Evolutionary conservation across 2,797 vertebrate genomes (phyloP), one percentile per base, ranked within the genome.

Genomic region (Helicolenus hilgendorfi): DNA sequence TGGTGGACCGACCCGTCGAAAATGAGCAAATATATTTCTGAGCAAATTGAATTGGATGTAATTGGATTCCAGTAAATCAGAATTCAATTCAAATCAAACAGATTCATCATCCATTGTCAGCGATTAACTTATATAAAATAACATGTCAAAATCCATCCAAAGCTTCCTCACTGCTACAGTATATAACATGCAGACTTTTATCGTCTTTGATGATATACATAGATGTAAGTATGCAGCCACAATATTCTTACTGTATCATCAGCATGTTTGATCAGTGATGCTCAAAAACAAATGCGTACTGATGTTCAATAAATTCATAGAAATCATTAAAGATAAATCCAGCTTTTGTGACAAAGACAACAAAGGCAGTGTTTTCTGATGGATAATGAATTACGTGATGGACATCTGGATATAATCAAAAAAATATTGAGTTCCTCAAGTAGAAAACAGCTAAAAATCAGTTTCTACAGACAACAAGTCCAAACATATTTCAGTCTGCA

Each of bases 401-500:
- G 64, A 41, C 49, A 4, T 53, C 20, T 60, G 22, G 33, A 78
- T 13, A 11, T 31, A n/a, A 63, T 59, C 1, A 77, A 31, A 64
- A 22, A n/a, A 62, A 67, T 4, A 45, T 5, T 7, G 1, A 27
- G 7, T 49, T 65, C 24, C 1, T 67, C 36, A 26, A 26, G 11
- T 31, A 56, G 24, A 77, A 41, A 69, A 59, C 10, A 26, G 5
- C 20, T 22, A 41, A 35, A 71, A 56, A 49, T 45, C 15, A 1
- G 11, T 77, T 77, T 64, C 20, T 11, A 65, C 13, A 36, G 31
- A 76, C 26, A 33, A 41, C 45, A 69, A 70, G 9, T 77, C 53
- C 5, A 56, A 69, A 75, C 49, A 59, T 22, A 68, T 79, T 67
- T 76, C 26, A 72, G 29, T 79, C 24, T 58, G n/a, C 35, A 24